Evolutionary conservation across 2,888 invertebrate species (phyloP), one percentile per base, ranked within the genome.

Genomic region (Trichopria drosophilae): DNA sequence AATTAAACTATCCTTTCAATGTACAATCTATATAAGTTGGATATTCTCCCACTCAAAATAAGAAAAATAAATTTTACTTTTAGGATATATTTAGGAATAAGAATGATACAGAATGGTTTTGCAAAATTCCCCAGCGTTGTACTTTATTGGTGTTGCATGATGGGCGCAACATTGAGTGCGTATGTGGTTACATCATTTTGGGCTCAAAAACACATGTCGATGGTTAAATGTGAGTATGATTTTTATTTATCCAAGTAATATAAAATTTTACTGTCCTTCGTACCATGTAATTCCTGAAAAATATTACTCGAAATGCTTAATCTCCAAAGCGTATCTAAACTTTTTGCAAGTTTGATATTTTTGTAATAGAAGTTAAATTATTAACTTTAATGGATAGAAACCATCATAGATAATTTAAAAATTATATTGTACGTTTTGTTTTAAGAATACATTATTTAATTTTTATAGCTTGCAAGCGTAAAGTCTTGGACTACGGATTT

Each of bases 61-160:
- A n/a, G 36, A 18, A 19, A 13, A 29, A 7, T 10, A n/a, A 19
- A 23, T 53, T 48, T 43, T 34, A 42, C 51, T 76, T 73, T 31
- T 61, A 83, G 83, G 52, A 66, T 79, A 4, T 77, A 77, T 60
- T 65, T 85, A 28, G 85, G 85, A 20, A 75, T 87, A 51, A 75
- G 77, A 22, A 77, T 85, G 6, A 81, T 89, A 41, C 69, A 70
- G 26, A 73, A 69, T 55, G 82, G 82, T 1, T 84, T 89, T 59
- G 81, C 79, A 10, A 81, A 83, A 53, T 77, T 87, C 23, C 78
- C 83, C 39, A 74, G 75, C 43, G 83, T 82, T 1, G 64, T 84
- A 37, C 63, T 73, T 2, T 69, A 82, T 36, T 88, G 88, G 81
- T 64, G 75, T 2, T 46, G 73, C 7, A 79, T 83, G 76, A 77